Conservation (phyloP, 2,113 vertebrate genomes). For the Cricetomys ansorgei region DNA sequence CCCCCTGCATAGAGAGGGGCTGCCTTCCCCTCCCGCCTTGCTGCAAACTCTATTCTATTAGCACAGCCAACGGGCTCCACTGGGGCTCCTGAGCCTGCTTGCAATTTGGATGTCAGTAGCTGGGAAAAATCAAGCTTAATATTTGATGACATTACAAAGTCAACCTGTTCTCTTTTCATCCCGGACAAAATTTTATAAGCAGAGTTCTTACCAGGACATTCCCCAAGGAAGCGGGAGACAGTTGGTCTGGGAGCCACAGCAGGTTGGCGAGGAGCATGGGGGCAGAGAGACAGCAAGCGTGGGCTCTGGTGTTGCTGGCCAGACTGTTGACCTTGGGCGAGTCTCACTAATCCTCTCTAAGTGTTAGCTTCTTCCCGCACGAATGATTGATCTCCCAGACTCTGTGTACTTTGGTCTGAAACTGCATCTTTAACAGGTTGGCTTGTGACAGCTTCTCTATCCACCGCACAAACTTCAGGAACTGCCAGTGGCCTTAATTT, state of each 20-base stretch:
- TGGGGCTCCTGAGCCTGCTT: constrained; percentile 58
- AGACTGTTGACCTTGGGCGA: constrained; percentile 39
- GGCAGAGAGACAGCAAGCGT: not conserved
- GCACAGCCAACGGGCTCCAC: constrained; percentile 48
- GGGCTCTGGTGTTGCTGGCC: not conserved
- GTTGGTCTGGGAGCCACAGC: constrained; percentile 28
- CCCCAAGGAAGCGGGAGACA: constrained; percentile 29
- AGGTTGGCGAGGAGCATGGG: not conserved
- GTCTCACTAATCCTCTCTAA: not conserved
- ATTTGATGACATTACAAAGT: constrained; percentile 75
- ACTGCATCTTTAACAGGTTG: not conserved
- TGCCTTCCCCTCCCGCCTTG: not conserved
- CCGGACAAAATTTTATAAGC: constrained; percentile 64
- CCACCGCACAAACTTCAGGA: not conserved
- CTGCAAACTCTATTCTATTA: constrained; percentile 60
- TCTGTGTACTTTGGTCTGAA: not conserved
- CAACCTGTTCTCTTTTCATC: constrained; percentile 74
- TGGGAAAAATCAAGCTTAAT: constrained; percentile 77
- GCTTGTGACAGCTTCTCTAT: not conserved
- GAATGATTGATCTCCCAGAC: not conserved
- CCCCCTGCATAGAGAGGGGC: constrained; percentile 2
- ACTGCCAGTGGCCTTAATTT: not conserved
- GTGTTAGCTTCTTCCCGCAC: not conserved
- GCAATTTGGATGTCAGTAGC: constrained; percentile 74
- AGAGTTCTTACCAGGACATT: constrained; percentile 53